phyloP scores from a whole-genome alignment of 1,140 invertebrate genomes.

The Megalopta genalis region DNA sequence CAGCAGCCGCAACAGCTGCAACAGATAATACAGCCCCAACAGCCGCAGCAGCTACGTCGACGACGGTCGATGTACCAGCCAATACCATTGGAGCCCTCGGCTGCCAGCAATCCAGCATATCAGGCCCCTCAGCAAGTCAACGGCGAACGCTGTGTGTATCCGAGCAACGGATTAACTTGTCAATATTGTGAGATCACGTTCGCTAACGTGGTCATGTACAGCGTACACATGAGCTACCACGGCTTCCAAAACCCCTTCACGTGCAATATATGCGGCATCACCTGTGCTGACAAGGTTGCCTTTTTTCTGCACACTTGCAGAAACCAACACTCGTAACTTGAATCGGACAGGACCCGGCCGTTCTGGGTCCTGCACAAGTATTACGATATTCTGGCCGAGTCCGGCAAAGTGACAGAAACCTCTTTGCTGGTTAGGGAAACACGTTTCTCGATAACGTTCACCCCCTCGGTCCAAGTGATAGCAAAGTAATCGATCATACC shows the following conservation, averaged over 20 bases:
- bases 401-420: too few species aligned
- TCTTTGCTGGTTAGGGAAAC: too few species aligned
- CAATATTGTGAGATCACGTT: slow-evolving; percentile 94
- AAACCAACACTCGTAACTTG: slow-evolving; percentile 85
- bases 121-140: neutral
- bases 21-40: too few species aligned
- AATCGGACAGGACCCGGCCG: neutral
- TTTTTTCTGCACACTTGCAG: slow-evolving; percentile 96
- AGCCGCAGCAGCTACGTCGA: too few species aligned
- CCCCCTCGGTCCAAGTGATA: too few species aligned
- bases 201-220: slow-evolving; percentile 94
- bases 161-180: slow-evolving; percentile 83
- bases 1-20: too few species aligned
- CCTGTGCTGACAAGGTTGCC: slow-evolving; percentile 89
- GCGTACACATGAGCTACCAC: slow-evolving; percentile 98
- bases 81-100: too few species aligned
- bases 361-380: neutral
- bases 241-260: slow-evolving; percentile 93
- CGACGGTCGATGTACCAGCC: too few species aligned
- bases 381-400: too few species aligned
- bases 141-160: neutral
- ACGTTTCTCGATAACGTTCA: too few species aligned
- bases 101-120: too few species aligned
- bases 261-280: slow-evolving; percentile 96
- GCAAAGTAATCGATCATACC: too few species aligned